Evolutionary conservation across 2,113 vertebrate species (phyloP), one percentile per base, ranked within the genome.

Genomic region (Myiagra hebetior): DNA sequence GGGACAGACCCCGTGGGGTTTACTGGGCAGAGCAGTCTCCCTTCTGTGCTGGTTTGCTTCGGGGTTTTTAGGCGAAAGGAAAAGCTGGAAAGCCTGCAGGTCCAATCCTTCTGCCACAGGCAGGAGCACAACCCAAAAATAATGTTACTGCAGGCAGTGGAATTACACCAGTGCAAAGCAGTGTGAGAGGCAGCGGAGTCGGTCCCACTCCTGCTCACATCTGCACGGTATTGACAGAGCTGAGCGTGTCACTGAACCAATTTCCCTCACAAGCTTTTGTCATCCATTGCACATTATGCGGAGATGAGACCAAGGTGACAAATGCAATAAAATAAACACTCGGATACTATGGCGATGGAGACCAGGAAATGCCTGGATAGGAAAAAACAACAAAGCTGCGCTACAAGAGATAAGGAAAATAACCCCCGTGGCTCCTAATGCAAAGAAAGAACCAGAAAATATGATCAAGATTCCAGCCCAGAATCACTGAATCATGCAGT

Each of bases 281-380:
- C 87, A 85, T 44, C 84, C 88, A 2, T 2, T 9, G 68, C 39
- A 64, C 95, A 72, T 92, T 88, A 56, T 91, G 88, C 44, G 23
- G 95, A 88, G 92, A 90, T 26, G 95, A 93, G 92, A 77, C 72
- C 90, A 39, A 97, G 95, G 95, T 95, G 96, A 95, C 87, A 88
- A 90, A 79, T 53, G 92, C 85, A 94, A 90, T 92, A 90, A 93
- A 84, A 94, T 28, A 94, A 94, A 63, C 85, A n/a, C 79, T 85
- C 13, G 4, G 85, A 90, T 90, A 28, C 96, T 91, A 73, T 90
- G 95, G 95, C 90, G 95, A 96, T 95, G 94, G 94, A 52, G 84
- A 49, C 49, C 7, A 24, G 41, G 60, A 77, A 87, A 88, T 55
- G 92, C 79, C 79, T 69, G 14, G 85, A 23, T 53, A 49, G 79